Evolutionary conservation across 23 tunicate genomes (phyloP), one percentile per base, ranked within the genome.

Genomic region (Styela clava): DNA sequence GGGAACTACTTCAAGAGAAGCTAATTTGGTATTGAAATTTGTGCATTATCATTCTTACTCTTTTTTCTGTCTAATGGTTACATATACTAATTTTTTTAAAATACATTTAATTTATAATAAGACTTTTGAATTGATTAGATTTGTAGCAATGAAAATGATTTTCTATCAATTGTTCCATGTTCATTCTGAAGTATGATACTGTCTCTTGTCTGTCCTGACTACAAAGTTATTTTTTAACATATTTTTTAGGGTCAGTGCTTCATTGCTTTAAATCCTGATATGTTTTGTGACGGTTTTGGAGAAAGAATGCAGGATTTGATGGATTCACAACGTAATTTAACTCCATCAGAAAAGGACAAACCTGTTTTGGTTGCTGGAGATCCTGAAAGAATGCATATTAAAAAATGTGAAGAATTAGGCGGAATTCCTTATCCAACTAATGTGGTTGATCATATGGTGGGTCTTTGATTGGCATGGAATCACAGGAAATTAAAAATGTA

Each of bases 191-290:
- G n/a, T n/a, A n/a, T n/a, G n/a, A n/a, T n/a, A n/a, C n/a, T n/a
- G n/a, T n/a, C n/a, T n/a, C n/a, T n/a, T n/a, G n/a, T n/a, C n/a
- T n/a, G n/a, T n/a, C n/a, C n/a, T n/a, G n/a, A n/a, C n/a, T n/a
- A n/a, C n/a, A n/a, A n/a, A n/a, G n/a, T n/a, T n/a, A n/a, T n/a
- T n/a, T n/a, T n/a, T n/a, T n/a, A n/a, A n/a, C n/a, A n/a, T n/a
- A n/a, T n/a, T n/a, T n/a, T n/a, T n/a, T 69, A 91, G 97, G 99
- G 99, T 31, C 99, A 96, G 64, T 96, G 99, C 78, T 96, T 96
- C 76, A 86, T 96, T 22, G 99, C 99, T 52, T 81, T 96, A 34
- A 87, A 93, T 74, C 95, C 98, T 12, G 67, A 72, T 18, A 87
- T 80, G 69, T 96, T 96, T 78, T 81, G 83, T 61, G 98, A 97